Conservation (phyloP, 2,888 invertebrate genomes). For the Protonemura montana region DNA sequence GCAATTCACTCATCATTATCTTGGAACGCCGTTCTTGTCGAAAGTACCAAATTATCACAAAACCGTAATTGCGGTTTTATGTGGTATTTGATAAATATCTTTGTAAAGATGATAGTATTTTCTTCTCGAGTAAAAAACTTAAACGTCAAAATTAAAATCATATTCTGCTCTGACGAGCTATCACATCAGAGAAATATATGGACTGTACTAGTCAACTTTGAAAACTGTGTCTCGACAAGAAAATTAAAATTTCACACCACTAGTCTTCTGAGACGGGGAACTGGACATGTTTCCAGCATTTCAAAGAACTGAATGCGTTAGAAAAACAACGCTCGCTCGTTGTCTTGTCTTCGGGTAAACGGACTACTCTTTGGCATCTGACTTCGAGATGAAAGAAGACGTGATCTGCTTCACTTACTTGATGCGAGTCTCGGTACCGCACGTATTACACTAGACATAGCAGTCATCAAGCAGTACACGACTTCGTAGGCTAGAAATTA, state of each 20-base stretch:
- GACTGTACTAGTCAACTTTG: too few species aligned
- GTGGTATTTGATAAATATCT: neutral
- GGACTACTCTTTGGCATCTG: neutral
- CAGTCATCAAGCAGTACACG: too few species aligned
- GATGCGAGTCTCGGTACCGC: neutral
- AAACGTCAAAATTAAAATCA: neutral
- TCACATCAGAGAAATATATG: too few species aligned
- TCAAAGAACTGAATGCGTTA: neutral
- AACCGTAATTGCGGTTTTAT: neutral
- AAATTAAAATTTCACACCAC: conserved; percentile 3
- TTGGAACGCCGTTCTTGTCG: neutral
- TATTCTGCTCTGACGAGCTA: neutral
- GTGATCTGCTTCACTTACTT: neutral
- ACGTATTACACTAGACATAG: neutral
- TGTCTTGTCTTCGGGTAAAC: neutral
- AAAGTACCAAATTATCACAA: neutral
- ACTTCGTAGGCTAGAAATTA: too few species aligned
- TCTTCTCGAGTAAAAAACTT: neutral
- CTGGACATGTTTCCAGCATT: conserved; percentile 7
- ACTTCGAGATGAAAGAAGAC: neutral
- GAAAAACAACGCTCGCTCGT: neutral
- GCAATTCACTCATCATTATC: neutral
- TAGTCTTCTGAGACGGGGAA: neutral
- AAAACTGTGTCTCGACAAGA: neutral
- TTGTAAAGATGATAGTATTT: neutral